Evolutionary conservation across 2,797 vertebrate genomes (phyloP).

Genomic region (Tachyglossus aculeatus): DNA sequence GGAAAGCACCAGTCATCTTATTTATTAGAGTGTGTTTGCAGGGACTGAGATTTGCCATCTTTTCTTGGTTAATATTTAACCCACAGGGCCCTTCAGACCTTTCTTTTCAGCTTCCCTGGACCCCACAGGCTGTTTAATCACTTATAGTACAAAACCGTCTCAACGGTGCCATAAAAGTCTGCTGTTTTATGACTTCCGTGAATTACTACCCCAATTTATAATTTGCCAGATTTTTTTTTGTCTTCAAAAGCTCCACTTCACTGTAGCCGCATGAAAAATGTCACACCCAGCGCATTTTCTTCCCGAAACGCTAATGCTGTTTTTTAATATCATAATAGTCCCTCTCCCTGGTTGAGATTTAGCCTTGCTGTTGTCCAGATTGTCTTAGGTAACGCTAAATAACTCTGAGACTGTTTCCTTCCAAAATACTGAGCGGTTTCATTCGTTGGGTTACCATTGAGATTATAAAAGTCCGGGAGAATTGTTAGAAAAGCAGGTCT

Average conservation of each 20-base stretch:
- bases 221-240: slow-evolving; percentile 73
- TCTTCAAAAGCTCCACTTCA: slow-evolving; percentile 74
- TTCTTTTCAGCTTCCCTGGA: slow-evolving; percentile 69
- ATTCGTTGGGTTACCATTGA: too few relatives aligned
- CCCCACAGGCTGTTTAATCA: slow-evolving; percentile 79
- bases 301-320: slow-evolving; percentile 61
- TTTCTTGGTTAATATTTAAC: slow-evolving; percentile 80
- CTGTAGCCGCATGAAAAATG: slow-evolving; percentile 66
- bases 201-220: slow-evolving; percentile 78
- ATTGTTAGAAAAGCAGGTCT: too few relatives aligned
- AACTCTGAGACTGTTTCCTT: slow-evolving; percentile 53
- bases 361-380: slow-evolving; percentile 45
- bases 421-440: slow-evolving; percentile 52
- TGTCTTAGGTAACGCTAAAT: slow-evolving; percentile 53
- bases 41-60: slow-evolving; percentile 74
- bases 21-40: slow-evolving; percentile 67
- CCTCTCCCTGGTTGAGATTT: slow-evolving; percentile 45
- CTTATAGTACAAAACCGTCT: slow-evolving; percentile 71
- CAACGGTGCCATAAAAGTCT: slow-evolving; percentile 77
- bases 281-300: slow-evolving; percentile 55
- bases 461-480: too few relatives aligned
- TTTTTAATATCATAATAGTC: slow-evolving; percentile 69
- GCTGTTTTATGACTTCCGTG: slow-evolving; percentile 77
- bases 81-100: slow-evolving; percentile 73
- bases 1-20: slow-evolving; percentile 47